A percentile compares a stretch with the other conserved stretches of the same genome.
These are phyloP conservation scores for Rhagonycha fulva DNA, from an alignment of 2,888 invertebrate genomes.

Conservation along the genomic window DNA sequence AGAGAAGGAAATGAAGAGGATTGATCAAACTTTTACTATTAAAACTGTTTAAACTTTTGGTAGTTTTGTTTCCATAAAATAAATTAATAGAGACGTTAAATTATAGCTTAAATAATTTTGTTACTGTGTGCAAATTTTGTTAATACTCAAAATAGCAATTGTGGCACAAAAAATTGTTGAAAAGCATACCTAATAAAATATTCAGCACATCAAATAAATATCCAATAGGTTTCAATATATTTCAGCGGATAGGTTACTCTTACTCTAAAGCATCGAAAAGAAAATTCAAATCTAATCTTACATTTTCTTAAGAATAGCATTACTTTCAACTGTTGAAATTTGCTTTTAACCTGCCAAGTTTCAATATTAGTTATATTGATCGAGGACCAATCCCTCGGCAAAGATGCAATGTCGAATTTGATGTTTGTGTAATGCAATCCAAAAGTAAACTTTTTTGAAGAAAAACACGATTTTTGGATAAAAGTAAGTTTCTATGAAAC, in stretches of 20 bases:
- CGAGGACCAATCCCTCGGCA: too few species aligned
- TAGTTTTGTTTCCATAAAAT: background rate
- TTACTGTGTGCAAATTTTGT: background rate
- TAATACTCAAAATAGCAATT: background rate
- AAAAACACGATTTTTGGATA: too few species aligned
- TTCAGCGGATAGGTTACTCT: background rate
- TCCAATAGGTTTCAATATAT: background rate
- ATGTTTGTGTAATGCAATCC: too few species aligned
- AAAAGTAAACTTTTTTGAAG: too few species aligned
- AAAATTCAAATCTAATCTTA: too few species aligned
- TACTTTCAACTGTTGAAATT: too few species aligned
- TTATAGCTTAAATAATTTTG: background rate
- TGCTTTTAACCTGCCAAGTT: too few species aligned
- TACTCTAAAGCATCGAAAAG: background rate
- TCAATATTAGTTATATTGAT: too few species aligned
- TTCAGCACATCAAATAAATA: background rate
- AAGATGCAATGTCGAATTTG: too few species aligned
- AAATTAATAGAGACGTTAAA: background rate
- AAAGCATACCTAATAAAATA: background rate
- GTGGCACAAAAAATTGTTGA: background rate
- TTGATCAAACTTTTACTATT: background rate
- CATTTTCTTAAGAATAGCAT: too few species aligned
- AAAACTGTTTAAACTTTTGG: background rate
- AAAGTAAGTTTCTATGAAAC: too few species aligned
- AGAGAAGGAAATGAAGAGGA: constrained; percentile 44